Conservation (phyloP, 2,113 vertebrate species). For the Carassius auratus region DNA sequence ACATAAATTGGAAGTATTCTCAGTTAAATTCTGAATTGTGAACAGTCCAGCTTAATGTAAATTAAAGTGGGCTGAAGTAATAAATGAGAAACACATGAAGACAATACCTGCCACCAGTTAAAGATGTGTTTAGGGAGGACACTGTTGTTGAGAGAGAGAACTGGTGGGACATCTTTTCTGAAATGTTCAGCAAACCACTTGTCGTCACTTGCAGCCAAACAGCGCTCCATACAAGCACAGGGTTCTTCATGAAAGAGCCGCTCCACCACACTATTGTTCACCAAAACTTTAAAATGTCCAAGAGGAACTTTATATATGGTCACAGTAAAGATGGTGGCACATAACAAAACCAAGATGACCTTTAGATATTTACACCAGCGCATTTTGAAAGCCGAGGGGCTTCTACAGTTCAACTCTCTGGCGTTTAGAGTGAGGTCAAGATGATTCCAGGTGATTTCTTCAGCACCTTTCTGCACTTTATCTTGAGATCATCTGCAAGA, state of each 20-base stretch:
- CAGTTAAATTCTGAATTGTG: neutral
- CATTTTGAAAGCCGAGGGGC: neutral
- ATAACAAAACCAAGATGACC: neutral
- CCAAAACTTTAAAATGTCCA: too few relatives aligned
- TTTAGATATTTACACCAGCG: neutral
- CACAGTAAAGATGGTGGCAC: neutral
- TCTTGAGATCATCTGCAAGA: neutral
- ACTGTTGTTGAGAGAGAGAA: constrained; percentile 11
- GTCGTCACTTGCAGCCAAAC: neutral
- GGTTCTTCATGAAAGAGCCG: neutral
- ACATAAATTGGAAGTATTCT: neutral
- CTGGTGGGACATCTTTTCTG: neutral
- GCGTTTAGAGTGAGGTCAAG: neutral
- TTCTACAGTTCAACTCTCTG: neutral
- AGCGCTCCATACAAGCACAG: neutral
- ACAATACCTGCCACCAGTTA: constrained; percentile 6
- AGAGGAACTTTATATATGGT: neutral
- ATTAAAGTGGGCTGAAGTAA: neutral
- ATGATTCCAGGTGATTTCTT: neutral
- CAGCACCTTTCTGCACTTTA: neutral
- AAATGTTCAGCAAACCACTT: neutral
- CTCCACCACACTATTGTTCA: neutral
- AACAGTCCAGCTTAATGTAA: neutral
- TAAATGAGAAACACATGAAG: neutral
- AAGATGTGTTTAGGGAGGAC: neutral